Base-by-base conservation (phyloP, 2,113 vertebrate species). In the Periophthalmodon schlosseri region DNA sequence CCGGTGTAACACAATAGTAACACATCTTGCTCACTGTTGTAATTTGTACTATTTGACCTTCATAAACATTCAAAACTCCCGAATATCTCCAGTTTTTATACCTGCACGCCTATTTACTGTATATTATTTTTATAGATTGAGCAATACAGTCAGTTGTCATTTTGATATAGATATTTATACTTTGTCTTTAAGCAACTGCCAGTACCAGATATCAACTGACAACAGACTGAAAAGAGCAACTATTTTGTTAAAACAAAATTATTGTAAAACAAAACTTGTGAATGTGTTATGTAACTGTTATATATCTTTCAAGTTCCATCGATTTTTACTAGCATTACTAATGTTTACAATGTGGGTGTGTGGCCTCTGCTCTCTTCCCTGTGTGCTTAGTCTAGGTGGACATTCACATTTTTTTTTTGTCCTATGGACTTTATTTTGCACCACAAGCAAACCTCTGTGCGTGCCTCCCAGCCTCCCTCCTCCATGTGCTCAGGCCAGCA, bases 351-450 rank as follows among this genome's bases (percentile, higher is more conserved):
- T 50, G 66, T 72, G 44, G 20, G 72, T 60, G 44, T 44, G 9
- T 61, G 34, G 11, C 13, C 71, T 68, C 28, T 69, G 44, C 64
- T 36, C 44, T 24, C 24, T 33, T 61, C 14, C 13, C 58, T 61
- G 33, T 34, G 9, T 33, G 8, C 28, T 15, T 18, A 20, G 60
- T 63, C 16, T 18, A 63, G 23, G 57, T 60, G 23, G 24, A 63
- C 60, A 34, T 63, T 18, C 63, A 65, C 34, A 65, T 34, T 63
- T 24, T 33, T 75, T 34, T 63, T 24, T 33, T 75, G 34, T 56
- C 61, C 44, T 54, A 16, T 73, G 63, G 79, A 87, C 81, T 79
- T 87, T 68, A 71, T 77, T 66, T 73, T 72, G 46, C 14, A 36
- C 57, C 54, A 8, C 34, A n/a, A 44, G 47, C 46, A 56, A 64